Evolutionary conservation across 53 echinoderm and acorn worm species (phyloP).

Genomic region (Mesocentrotus franciscanus): DNA sequence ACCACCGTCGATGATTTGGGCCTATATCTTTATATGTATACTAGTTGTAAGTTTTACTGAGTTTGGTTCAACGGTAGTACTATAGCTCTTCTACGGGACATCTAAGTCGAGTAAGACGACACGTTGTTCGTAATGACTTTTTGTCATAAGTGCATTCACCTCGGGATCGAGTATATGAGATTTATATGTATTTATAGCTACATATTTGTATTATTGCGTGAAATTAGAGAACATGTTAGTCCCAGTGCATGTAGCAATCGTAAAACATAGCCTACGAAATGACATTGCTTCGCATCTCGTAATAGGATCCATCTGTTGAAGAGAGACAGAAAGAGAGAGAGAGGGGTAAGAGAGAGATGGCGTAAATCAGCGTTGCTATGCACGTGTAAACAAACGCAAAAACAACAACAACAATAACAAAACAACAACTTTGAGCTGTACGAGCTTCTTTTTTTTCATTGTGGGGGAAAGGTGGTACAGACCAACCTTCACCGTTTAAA

Average conservation of each 20-base stretch:
- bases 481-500: too few species aligned
- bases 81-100: neutral
- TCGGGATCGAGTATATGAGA: neutral
- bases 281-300: neutral
- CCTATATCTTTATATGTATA: too few species aligned
- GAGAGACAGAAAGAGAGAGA: too few species aligned
- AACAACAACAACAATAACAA: too few species aligned
- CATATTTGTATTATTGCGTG: neutral
- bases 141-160: constrained; percentile 28
- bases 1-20: too few species aligned
- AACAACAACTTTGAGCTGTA: too few species aligned
- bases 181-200: neutral
- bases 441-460: too few species aligned
- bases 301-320: neutral
- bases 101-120: neutral
- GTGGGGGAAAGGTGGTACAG: too few species aligned
- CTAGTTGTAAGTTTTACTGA: neutral
- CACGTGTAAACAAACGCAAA: too few species aligned
- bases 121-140: neutral
- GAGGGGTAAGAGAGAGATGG: too few species aligned
- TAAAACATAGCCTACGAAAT: neutral
- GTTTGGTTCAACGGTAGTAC: neutral
- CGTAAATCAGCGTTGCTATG: too few species aligned
- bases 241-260: neutral
- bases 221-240: neutral